Base-by-base conservation (phyloP, 2,888 invertebrate genomes). In the Leptinotarsa rubiginosa region DNA sequence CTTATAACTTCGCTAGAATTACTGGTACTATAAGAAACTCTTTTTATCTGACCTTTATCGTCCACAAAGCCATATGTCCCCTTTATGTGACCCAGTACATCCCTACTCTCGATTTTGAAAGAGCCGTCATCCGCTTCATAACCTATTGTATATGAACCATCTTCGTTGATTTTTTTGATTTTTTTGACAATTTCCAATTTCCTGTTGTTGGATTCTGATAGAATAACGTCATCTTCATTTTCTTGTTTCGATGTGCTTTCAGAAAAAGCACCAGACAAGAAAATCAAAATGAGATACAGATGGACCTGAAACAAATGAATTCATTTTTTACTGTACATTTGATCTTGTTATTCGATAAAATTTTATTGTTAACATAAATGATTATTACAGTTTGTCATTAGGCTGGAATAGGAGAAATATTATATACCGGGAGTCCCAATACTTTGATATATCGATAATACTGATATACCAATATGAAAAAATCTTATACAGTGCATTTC, bases 111-210 rank as follows among this genome's bases (percentile, higher is more conserved):
- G 74, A 95, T 94, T 89, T 95, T 95, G 87, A 95, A 95, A 0
- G 94, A 94, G 4, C 95, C 95, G 86, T 95, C 95, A 67, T 94
- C 95, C 3, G 95, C 94, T 88, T 95, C 95, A 84, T 94, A 95
- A 1, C 95, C 95, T 77, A 94, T 94, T 0, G 95, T 95, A 84
- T 95, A 95, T 0, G 95, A 94, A 47, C 95, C 95, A 85, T 95
- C 95, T 69, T 94, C 93, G 85, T 95, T 95, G 3, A 95, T 89
- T 84, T 93, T 91, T 78, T 94, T 92, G 81, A 96, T 94, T 87
- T 95, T 94, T 85, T 95, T 95, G 41, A 95, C 91, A 82, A 95
- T 95, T 85, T 94, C 94, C 20, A 94, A 91, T 87, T 93, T 93
- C 59, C 92, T 91, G 80, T 93, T 92, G 78, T 93, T 92, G 78